These are phyloP conservation scores for Eristalis pertinax DNA, from an alignment of 2,888 invertebrate genomes.

Conservation along the genomic window DNA sequence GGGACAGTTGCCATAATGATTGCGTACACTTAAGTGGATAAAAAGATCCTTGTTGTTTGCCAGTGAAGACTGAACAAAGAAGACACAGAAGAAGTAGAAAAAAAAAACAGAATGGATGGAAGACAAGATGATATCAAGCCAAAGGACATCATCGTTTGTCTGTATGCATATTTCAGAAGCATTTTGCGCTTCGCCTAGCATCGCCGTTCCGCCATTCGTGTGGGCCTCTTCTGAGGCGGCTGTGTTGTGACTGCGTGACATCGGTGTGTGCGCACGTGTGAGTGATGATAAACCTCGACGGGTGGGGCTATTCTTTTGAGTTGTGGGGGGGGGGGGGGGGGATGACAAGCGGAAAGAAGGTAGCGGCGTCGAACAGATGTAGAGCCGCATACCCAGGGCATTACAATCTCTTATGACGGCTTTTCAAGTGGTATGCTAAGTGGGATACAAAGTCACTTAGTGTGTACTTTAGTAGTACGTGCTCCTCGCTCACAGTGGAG, in stretches of 20 bases:
- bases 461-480: slow-evolving; percentile 69
- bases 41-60: slow-evolving; percentile 68
- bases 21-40: slow-evolving; percentile 71
- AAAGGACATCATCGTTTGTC: slow-evolving; percentile 55
- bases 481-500: slow-evolving; percentile 51
- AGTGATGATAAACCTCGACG: neutral
- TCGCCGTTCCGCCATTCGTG: slow-evolving; percentile 31
- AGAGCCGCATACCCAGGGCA: slow-evolving; percentile 48
- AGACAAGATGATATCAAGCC: slow-evolving; percentile 45
- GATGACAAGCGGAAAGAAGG: neutral
- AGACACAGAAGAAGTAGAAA: no score
- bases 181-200: slow-evolving; percentile 67
- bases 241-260: slow-evolving; percentile 24
- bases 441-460: slow-evolving; percentile 72
- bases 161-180: slow-evolving; percentile 65
- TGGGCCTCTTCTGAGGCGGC: slow-evolving; percentile 29
- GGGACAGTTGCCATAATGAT: slow-evolving; percentile 53
- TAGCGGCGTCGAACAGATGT: neutral
- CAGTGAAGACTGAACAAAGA: slow-evolving; percentile 24
- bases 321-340: neutral
- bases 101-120: neutral
- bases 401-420: slow-evolving; percentile 70
- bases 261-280: neutral
- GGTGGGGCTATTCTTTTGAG: slow-evolving; percentile 7
- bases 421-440: slow-evolving; percentile 70